Conservation (phyloP, 1,140 invertebrate genomes). For the Drosophila orosa region DNA sequence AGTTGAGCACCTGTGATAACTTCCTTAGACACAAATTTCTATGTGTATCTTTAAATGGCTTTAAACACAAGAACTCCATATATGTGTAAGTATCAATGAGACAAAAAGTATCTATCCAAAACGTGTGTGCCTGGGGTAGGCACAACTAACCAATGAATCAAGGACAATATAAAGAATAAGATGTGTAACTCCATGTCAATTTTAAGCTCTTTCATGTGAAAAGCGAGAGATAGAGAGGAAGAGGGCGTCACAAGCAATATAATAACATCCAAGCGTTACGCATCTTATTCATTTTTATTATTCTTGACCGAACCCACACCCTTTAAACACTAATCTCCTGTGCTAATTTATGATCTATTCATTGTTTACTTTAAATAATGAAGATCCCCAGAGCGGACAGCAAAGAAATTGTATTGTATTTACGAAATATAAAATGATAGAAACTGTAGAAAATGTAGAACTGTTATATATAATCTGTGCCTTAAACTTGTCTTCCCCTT, state of each 20-base stretch:
- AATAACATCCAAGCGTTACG: background rate
- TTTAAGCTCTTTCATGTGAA: too few relatives aligned
- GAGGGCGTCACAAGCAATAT: too few relatives aligned
- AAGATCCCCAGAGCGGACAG: conserved; percentile 19
- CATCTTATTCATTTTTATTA: background rate
- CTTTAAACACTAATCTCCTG: conserved; percentile 7
- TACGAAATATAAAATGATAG: background rate
- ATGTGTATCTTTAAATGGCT: conserved; percentile 26
- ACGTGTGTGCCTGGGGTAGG: conserved; percentile 10
- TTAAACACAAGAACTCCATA: conserved; percentile 29
- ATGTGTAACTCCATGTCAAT: too few relatives aligned
- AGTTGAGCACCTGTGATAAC: conserved; percentile 56
- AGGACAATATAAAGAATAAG: background rate
- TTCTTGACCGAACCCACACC: background rate
- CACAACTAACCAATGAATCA: conserved; percentile 15
- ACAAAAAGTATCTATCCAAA: conserved; percentile 17
- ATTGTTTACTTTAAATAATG: background rate
- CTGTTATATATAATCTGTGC: conserved; percentile 24
- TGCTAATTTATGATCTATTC: conserved; percentile 17
- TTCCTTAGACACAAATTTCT: conserved; percentile 28
- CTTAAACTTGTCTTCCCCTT: conserved; percentile 34
- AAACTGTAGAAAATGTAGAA: conserved; percentile 16
- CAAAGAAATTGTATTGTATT: conserved; percentile 56
- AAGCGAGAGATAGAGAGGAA: too few relatives aligned
- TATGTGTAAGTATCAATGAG: conserved; percentile 45